Evolutionary conservation across 2,888 invertebrate genomes (phyloP).

Genomic region (Yponomeuta malinellus): DNA sequence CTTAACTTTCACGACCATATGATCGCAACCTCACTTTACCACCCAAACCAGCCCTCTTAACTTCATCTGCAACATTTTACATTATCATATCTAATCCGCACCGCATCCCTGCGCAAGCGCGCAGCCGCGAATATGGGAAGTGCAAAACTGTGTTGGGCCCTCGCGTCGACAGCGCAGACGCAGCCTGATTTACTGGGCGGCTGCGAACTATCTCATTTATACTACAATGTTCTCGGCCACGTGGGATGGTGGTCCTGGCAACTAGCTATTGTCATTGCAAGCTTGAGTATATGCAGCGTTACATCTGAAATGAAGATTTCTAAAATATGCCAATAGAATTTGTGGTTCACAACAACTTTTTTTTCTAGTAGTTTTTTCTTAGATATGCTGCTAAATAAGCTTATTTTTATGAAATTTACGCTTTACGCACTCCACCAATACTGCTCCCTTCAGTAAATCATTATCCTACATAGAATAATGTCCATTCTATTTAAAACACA

Average conservation of each 20-base stretch:
- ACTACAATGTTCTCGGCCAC: slow-evolving; percentile 26
- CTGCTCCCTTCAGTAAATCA: too few relatives aligned
- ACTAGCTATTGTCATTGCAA: too few relatives aligned
- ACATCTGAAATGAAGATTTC: too few relatives aligned
- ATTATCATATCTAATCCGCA: neutral
- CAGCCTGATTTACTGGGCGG: slow-evolving; percentile 56
- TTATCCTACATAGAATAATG: too few relatives aligned
- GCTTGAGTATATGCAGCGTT: too few relatives aligned
- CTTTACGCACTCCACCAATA: too few relatives aligned
- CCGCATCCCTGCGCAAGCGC: slow-evolving; percentile 12
- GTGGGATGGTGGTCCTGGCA: slow-evolving; percentile 38
- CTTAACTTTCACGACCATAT: neutral
- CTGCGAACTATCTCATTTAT: slow-evolving; percentile 35
- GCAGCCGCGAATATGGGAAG: slow-evolving; percentile 36
- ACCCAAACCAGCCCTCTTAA: neutral
- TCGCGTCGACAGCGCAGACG: slow-evolving; percentile 33
- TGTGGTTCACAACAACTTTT: too few relatives aligned
- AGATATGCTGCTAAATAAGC: too few relatives aligned
- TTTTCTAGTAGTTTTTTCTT: too few relatives aligned
- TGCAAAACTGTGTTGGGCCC: slow-evolving; percentile 57
- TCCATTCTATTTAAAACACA: too few relatives aligned
- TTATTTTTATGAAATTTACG: too few relatives aligned
- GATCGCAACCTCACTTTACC: neutral
- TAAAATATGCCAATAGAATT: too few relatives aligned
- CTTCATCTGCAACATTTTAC: neutral